These are phyloP conservation scores for Ecdyonurus torrentis DNA, from an alignment of 2,888 invertebrate genomes.

Conservation along the genomic window DNA sequence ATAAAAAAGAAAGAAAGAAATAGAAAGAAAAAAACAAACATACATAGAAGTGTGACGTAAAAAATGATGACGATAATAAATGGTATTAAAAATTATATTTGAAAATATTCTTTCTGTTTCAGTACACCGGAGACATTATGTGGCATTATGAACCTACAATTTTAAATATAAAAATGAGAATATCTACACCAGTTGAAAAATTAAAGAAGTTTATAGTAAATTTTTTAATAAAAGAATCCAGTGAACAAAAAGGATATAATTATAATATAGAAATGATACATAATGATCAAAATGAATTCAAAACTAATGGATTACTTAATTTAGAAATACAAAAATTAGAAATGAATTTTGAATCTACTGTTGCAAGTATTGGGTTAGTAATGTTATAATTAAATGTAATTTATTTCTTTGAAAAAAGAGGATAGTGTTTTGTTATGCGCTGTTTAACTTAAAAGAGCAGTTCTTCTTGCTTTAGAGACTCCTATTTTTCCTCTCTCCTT, in stretches of 20 bases:
- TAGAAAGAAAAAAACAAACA: background rate
- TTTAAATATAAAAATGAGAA: slow-evolving; percentile 19
- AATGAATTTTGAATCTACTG: background rate
- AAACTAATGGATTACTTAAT: background rate
- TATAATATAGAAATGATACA: background rate
- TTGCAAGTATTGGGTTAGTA: background rate
- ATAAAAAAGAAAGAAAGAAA: background rate
- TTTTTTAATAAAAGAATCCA: background rate
- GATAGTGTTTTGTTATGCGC: background rate
- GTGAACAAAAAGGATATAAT: background rate
- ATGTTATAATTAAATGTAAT: background rate
- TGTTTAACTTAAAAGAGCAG: background rate
- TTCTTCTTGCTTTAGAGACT: background rate
- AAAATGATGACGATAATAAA: too few relatives aligned
- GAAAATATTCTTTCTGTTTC: slow-evolving; percentile 10
- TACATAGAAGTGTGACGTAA: too few relatives aligned
- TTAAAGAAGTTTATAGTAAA: slow-evolving; percentile 17
- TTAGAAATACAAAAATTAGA: background rate
- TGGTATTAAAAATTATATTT: background rate
- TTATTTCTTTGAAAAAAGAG: background rate
- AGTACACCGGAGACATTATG: slow-evolving; percentile 21
- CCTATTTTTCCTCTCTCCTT: too few relatives aligned
- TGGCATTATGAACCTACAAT: slow-evolving; percentile 23
- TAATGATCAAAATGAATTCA: background rate
- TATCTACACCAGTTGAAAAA: slow-evolving; percentile 25